Evolutionary conservation across 2,797 vertebrate genomes (phyloP).

Genomic region (Alfaro cultratus): DNA sequence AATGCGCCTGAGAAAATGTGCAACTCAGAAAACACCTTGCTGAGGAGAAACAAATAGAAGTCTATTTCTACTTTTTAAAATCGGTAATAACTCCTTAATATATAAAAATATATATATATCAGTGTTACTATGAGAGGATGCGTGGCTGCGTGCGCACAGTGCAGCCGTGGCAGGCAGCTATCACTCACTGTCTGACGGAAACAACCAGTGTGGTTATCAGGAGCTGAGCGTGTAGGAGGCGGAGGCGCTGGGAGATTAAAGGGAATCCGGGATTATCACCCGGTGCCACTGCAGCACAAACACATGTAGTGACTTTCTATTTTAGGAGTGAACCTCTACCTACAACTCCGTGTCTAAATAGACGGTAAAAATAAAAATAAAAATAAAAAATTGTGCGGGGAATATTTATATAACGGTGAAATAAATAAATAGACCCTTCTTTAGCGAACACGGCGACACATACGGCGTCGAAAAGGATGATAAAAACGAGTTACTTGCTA

Average conservation of each 20-base stretch:
- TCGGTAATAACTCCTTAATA: background rate
- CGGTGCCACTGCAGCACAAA: slow-evolving; percentile 26
- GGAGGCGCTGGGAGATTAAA: slow-evolving; percentile 60
- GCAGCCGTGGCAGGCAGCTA: background rate
- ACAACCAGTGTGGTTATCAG: background rate
- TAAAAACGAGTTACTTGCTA: background rate
- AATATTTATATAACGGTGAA: slow-evolving; percentile 1
- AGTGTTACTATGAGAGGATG: background rate
- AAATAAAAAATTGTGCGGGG: background rate
- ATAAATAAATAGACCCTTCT: background rate
- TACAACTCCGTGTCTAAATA: slow-evolving; percentile 34
- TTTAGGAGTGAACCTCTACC: slow-evolving; percentile 25
- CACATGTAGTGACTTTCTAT: slow-evolving; percentile 46
- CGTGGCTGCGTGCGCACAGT: background rate
- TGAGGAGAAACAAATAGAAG: background rate
- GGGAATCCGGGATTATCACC: slow-evolving; percentile 72
- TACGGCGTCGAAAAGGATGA: background rate
- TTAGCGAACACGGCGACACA: background rate
- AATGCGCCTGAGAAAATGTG: background rate
- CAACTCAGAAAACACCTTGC: background rate
- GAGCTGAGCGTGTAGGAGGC: slow-evolving; percentile 8
- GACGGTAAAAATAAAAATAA: background rate
- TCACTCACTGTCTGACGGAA: background rate
- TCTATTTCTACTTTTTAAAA: background rate
- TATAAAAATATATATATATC: too few species aligned